Percentiles rank a stretch among this genome's conserved stretches.
phyloP scores from a whole-genome alignment of 2,888 invertebrate genomes.

The Zaprionus bogoriensis region DNA sequence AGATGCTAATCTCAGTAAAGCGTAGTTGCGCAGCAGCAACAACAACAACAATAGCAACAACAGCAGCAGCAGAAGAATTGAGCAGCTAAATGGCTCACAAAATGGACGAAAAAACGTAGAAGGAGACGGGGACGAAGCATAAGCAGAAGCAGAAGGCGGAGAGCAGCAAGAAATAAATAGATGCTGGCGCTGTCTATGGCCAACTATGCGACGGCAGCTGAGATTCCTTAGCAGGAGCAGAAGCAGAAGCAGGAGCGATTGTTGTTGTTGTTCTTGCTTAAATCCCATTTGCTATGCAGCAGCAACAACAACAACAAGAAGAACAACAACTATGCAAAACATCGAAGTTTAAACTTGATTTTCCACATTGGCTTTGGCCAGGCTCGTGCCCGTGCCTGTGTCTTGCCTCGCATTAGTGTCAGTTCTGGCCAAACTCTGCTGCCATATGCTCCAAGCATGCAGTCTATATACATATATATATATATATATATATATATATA shows the following conservation, averaged over 20 bases:
- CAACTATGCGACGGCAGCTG: conserved; percentile 46
- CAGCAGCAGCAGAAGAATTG: conserved; percentile 29
- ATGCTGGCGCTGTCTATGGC: conserved; percentile 33
- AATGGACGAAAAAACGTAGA: conserved; percentile 34
- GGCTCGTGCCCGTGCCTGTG: no score
- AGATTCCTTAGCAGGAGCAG: conserved; percentile 49
- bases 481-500: background rate
- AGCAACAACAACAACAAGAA: conserved; percentile 7
- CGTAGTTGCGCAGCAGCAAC: conserved; percentile 50
- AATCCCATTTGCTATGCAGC: conserved; percentile 63
- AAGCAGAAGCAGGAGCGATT: conserved; percentile 21
- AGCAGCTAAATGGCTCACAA: conserved; percentile 57
- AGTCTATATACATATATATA: conserved; percentile 7
- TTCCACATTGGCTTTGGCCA: conserved; percentile 44
- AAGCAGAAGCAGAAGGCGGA: background rate
- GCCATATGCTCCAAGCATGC: conserved; percentile 9
- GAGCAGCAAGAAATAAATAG: background rate
- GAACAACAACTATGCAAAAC: conserved; percentile 49
- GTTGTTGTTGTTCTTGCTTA: conserved; percentile 19
- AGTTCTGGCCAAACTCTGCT: conserved; percentile 4
- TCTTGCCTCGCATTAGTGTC: background rate
- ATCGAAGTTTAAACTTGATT: conserved; percentile 69
- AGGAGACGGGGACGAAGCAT: background rate
- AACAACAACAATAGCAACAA: conserved; percentile 19
- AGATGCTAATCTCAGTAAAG: conserved; percentile 73